These are phyloP conservation scores for Orientallactaga sibirica DNA, from an alignment of 2,797 vertebrate species.

Conservation along the genomic window DNA sequence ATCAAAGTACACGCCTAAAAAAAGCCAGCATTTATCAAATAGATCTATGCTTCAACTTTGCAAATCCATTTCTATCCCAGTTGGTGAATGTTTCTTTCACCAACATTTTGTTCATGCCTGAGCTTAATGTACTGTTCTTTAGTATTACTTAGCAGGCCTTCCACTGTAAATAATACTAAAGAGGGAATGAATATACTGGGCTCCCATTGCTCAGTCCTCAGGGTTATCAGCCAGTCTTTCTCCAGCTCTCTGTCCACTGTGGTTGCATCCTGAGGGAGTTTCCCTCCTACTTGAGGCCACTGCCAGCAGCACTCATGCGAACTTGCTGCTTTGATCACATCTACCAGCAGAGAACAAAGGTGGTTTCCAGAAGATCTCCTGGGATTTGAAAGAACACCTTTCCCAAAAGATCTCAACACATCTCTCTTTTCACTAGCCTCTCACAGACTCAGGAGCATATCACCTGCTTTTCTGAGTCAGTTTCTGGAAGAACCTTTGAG, in stretches of 20 bases:
- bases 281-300: neutral
- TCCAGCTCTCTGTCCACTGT: neutral
- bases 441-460: neutral
- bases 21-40: slow-evolving; percentile 34
- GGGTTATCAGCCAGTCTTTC: neutral
- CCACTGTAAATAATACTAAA: neutral
- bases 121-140: neutral
- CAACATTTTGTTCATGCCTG: neutral
- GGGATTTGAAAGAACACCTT: slow-evolving; percentile 36
- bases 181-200: neutral
- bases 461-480: neutral
- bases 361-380: slow-evolving; percentile 23
- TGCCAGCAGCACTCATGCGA: neutral
- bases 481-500: neutral
- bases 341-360: neutral
- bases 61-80: slow-evolving; percentile 17
- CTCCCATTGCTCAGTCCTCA: neutral
- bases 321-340: neutral
- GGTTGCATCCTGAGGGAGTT: neutral
- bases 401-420: neutral
- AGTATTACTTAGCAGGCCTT: neutral
- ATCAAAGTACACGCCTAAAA: neutral
- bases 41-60: neutral
- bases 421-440: neutral
- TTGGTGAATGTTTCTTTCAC: slow-evolving; percentile 17